Evolutionary conservation across 2,113 vertebrate species (phyloP).

Genomic region (Nasalis larvatus): DNA sequence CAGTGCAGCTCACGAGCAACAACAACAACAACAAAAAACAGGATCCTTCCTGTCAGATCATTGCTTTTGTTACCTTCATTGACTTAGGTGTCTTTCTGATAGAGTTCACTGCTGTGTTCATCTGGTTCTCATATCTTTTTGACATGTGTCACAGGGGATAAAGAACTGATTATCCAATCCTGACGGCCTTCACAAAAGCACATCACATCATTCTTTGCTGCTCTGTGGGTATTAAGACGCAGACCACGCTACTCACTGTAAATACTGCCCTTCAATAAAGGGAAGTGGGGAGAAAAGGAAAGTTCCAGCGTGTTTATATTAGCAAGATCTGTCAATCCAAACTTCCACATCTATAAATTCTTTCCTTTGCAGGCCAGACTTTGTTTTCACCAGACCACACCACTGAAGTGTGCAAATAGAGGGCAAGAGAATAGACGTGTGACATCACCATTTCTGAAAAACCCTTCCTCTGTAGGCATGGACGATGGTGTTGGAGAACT

Average conservation of each 20-base stretch:
- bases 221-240: neutral
- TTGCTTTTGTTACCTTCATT: neutral
- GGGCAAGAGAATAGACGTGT: neutral
- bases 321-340: neutral
- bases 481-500: neutral
- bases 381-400: neutral
- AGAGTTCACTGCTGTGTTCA: neutral
- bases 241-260: neutral
- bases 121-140: neutral
- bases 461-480: neutral
- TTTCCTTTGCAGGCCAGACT: neutral
- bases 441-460: neutral
- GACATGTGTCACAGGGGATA: neutral
- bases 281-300: neutral
- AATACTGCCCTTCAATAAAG: neutral
- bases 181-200: neutral
- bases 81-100: neutral
- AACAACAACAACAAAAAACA: neutral
- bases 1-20: neutral
- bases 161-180: neutral
- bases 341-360: neutral
- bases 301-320: neutral
- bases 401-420: neutral
- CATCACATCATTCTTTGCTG: neutral
- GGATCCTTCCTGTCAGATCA: neutral